A percentile compares a stretch with the other conserved stretches of the same genome.
phyloP scores from a whole-genome alignment of 23 tunicate species.

The Botrylloides violaceus region DNA sequence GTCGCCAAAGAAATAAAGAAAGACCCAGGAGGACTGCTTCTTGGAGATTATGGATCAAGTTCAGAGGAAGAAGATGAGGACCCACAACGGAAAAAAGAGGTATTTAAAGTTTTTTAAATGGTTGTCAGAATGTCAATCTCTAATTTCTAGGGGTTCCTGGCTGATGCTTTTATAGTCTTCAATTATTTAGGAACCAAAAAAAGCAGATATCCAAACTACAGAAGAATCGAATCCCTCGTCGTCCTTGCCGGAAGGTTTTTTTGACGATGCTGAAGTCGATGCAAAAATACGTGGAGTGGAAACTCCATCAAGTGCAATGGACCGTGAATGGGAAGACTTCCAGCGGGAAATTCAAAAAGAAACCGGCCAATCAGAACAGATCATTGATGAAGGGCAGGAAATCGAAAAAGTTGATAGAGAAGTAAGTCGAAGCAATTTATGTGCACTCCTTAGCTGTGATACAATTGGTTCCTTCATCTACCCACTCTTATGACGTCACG shows the following conservation, averaged over 20 bases:
- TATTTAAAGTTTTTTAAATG: no score
- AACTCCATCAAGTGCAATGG: conserved; percentile 92
- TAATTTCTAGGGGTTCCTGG: no score
- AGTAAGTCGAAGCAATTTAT: not conserved
- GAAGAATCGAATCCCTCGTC: not conserved
- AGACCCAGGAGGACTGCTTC: conserved; percentile 11
- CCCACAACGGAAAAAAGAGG: not conserved
- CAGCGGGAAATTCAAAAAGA: conserved; percentile 63
- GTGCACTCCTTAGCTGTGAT: no score
- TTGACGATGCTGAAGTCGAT: conserved; percentile 77
- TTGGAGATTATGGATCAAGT: conserved; percentile 16
- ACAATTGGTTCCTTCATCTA: no score
- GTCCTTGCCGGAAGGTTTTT: conserved; percentile 85
- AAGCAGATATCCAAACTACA: no score
- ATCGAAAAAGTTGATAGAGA: conserved; percentile 71
- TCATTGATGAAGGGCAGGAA: conserved; percentile 87
- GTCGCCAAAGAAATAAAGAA: not conserved
- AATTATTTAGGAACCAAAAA: no score
- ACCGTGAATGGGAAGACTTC: conserved; percentile 92
- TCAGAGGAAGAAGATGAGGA: conserved; percentile 17
- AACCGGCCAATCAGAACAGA: conserved; percentile 77
- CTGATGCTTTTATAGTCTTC: no score
- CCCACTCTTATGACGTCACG: no score
- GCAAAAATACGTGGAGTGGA: conserved; percentile 97
- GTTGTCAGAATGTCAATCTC: no score